Conservation (phyloP, 2,888 invertebrate genomes). For the Peribatodes rhomboidaria region DNA sequence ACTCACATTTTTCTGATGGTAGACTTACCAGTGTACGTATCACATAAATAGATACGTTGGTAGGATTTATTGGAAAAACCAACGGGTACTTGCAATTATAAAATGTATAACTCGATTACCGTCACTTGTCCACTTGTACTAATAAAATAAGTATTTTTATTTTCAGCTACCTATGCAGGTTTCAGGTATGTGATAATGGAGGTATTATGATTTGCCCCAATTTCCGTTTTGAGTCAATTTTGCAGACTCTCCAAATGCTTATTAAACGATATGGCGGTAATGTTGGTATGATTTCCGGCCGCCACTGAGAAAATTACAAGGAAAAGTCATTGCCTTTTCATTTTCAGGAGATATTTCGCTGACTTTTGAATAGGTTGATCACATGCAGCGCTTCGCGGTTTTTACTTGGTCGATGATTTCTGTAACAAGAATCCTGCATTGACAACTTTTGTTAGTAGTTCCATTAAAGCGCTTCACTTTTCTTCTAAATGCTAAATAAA, state of each 20-base stretch:
- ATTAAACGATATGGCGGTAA: constrained; percentile 37
- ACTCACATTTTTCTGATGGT: background rate
- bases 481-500: background rate
- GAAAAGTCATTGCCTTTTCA: constrained; percentile 45
- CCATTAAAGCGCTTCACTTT: background rate
- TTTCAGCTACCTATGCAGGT: background rate
- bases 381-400: background rate
- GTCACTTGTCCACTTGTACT: no score
- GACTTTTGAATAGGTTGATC: constrained; percentile 6
- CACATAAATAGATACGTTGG: background rate
- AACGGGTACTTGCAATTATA: no score
- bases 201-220: constrained; percentile 42
- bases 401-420: background rate
- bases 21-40: background rate
- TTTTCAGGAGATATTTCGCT: constrained; percentile 40
- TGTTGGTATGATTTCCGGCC: constrained; percentile 23
- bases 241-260: constrained; percentile 46
- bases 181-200: no score
- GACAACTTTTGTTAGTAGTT: no score
- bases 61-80: no score
- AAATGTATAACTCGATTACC: no score
- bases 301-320: constrained; percentile 44
- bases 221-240: constrained; percentile 51
- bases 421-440: no score
- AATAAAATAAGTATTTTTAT: no score